Evolutionary conservation across 2,888 invertebrate genomes (phyloP).

Genomic region (Marronus borbonicus): DNA sequence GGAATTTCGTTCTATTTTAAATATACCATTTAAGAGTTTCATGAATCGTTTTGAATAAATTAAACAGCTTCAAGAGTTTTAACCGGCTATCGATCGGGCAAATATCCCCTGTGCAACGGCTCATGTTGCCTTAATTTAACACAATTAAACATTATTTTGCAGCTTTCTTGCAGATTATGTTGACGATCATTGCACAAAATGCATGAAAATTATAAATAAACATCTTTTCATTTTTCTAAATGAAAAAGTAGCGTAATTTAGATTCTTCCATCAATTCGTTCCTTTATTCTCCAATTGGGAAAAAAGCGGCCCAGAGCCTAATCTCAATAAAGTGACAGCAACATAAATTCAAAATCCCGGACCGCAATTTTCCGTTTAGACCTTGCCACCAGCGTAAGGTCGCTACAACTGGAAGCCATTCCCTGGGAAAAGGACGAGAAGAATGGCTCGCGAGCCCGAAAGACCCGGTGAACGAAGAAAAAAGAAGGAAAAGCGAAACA

Average conservation of each 20-base stretch:
- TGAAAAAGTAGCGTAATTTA: background rate
- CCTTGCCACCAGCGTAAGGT: background rate
- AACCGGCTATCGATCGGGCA: too few relatives aligned
- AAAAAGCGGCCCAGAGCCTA: constrained; percentile 22
- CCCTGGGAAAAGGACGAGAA: background rate
- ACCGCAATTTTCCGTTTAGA: constrained; percentile 27
- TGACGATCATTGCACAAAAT: too few relatives aligned
- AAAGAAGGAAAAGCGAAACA: constrained; percentile 21
- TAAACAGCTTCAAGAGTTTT: too few relatives aligned
- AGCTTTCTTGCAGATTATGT: too few relatives aligned
- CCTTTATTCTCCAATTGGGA: constrained; percentile 47
- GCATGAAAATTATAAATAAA: too few relatives aligned
- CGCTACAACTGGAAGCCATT: background rate
- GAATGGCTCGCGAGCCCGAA: background rate
- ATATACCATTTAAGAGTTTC: too few relatives aligned
- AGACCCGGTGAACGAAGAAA: background rate
- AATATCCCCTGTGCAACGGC: too few relatives aligned
- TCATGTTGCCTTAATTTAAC: too few relatives aligned
- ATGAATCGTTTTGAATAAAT: too few relatives aligned
- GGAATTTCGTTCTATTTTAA: too few relatives aligned
- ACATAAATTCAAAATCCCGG: constrained; percentile 30
- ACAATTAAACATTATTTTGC: too few relatives aligned
- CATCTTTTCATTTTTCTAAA: too few relatives aligned
- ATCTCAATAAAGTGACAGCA: constrained; percentile 39
- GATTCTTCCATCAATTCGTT: constrained; percentile 21